Percentiles rank a stretch among this genome's conserved stretches.
Evolutionary conservation across 2,797 vertebrate genomes (phyloP).

Genomic region (Bucorvus abyssinicus): DNA sequence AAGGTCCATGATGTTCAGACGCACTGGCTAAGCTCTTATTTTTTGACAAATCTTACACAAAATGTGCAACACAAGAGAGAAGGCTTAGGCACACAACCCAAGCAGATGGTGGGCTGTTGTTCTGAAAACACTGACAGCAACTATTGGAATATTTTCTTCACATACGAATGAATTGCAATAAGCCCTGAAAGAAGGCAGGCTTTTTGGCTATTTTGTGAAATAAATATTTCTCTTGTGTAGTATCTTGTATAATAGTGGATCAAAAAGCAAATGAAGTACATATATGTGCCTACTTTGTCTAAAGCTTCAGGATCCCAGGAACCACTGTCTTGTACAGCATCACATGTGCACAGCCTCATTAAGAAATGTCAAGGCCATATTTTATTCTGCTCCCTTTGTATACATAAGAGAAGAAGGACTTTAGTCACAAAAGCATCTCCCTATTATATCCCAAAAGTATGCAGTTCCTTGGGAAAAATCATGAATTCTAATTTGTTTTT

Average conservation of each 20-base stretch:
- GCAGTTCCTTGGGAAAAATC: conserved; percentile 59
- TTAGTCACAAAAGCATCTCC: conserved; percentile 24
- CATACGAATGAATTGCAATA: neutral
- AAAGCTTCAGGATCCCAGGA: conserved; percentile 1
- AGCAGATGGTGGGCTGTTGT: neutral
- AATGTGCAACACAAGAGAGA: neutral
- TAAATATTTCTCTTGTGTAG: conserved; percentile 13
- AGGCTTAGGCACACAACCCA: neutral
- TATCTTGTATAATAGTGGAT: neutral
- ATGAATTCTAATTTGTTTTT: conserved; percentile 67
- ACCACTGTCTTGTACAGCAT: neutral
- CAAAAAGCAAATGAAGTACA: conserved; percentile 23
- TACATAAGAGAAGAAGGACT: conserved; percentile 32
- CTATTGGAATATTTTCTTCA: neutral
- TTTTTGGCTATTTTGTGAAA: neutral
- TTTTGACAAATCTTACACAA: neutral
- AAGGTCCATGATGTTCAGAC: neutral
- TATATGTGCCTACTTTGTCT: neutral
- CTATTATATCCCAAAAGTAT: neutral
- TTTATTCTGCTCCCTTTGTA: conserved; percentile 1
- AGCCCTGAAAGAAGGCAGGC: neutral
- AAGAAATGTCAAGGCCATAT: conserved; percentile 7
- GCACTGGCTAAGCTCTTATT: neutral
- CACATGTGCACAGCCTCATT: neutral
- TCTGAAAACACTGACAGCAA: neutral